These are phyloP conservation scores for Danaus melanippus DNA, from an alignment of 1,140 invertebrate genomes.

Conservation along the genomic window DNA sequence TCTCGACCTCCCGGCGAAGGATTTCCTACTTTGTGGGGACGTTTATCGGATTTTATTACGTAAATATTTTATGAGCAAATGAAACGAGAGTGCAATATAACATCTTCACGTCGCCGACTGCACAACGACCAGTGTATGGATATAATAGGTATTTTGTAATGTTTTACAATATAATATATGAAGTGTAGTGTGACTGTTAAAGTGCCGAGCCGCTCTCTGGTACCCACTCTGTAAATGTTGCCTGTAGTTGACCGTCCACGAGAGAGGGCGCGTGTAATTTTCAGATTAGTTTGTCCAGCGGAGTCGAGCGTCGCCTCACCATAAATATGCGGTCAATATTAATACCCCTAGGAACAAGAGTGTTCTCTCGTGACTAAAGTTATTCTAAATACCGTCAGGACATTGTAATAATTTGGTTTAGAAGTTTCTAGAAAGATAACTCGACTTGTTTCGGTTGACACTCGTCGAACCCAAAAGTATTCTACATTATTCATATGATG, in stretches of 20 bases:
- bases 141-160: no score
- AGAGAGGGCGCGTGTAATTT: slow-evolving; percentile 52
- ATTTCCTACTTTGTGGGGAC: slow-evolving; percentile 62
- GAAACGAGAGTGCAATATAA: slow-evolving; percentile 25
- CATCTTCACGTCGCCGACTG: not conserved
- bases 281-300: slow-evolving; percentile 69
- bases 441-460: no score
- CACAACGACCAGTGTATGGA: not conserved
- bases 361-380: not conserved
- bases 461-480: no score
- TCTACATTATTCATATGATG: no score
- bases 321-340: slow-evolving; percentile 62
- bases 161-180: no score
- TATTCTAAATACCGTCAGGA: no score
- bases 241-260: slow-evolving; percentile 42
- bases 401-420: no score
- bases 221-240: slow-evolving; percentile 43
- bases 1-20: slow-evolving; percentile 53
- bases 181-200: no score
- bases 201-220: no score
- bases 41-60: slow-evolving; percentile 64
- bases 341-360: slow-evolving; percentile 17
- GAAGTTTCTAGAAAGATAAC: no score
- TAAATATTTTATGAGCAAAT: slow-evolving; percentile 56
- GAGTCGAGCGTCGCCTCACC: slow-evolving; percentile 34